Conservation (phyloP, 2,888 invertebrate species). For the Apamea anceps region DNA sequence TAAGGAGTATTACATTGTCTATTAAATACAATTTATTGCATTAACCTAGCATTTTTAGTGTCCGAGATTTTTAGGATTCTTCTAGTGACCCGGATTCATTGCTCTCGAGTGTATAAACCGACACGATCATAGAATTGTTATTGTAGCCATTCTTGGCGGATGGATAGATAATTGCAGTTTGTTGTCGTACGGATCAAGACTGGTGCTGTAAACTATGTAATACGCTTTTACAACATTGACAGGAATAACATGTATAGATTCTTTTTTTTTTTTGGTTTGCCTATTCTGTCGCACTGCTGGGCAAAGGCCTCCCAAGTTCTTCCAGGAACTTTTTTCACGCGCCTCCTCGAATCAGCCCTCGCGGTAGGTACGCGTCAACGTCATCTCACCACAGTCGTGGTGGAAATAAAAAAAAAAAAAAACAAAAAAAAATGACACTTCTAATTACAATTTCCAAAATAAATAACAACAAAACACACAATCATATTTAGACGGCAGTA, state of each 20-base stretch:
- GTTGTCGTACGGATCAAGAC: neutral
- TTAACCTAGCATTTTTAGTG: too few relatives aligned
- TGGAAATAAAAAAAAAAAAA: neutral
- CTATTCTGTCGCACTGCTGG: neutral
- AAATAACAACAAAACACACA: slow-evolving; percentile 21
- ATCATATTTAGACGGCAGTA: slow-evolving; percentile 49
- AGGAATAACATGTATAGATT: too few relatives aligned
- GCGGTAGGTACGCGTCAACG: neutral
- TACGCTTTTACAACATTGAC: neutral
- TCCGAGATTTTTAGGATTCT: too few relatives aligned
- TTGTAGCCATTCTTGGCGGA: neutral
- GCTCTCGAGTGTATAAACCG: too few relatives aligned
- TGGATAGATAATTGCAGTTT: neutral
- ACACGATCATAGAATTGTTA: neutral
- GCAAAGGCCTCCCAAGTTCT: neutral
- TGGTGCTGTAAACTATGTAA: neutral
- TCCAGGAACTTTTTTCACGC: neutral
- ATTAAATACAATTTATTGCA: too few relatives aligned
- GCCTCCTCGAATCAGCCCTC: neutral
- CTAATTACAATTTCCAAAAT: slow-evolving; percentile 18
- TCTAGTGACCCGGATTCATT: too few relatives aligned
- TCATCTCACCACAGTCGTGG: neutral
- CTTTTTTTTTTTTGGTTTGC: too few relatives aligned
- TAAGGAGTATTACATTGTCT: too few relatives aligned
- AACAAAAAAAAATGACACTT: neutral